Conservation (phyloP, 1,140 invertebrate species). For the Drosophila malerkotliana region DNA sequence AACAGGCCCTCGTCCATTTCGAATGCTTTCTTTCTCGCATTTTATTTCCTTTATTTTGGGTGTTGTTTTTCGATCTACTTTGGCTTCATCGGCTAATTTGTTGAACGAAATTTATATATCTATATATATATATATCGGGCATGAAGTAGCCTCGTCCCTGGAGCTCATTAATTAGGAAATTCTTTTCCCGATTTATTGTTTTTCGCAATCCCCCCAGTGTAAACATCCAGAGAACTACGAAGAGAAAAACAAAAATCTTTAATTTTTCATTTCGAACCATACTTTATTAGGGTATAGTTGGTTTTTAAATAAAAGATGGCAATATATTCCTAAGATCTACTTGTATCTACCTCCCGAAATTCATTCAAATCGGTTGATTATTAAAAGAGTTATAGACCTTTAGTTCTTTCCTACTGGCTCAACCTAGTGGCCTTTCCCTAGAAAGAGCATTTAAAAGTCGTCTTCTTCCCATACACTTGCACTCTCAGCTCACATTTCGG, state of each 20-base stretch:
- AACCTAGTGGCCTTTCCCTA: no score
- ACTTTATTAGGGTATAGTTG: not conserved
- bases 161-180: conserved; percentile 67
- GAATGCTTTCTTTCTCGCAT: not conserved
- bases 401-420: no score
- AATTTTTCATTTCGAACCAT: conserved; percentile 44
- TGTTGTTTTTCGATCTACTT: conserved; percentile 26
- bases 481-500: conserved; percentile 42
- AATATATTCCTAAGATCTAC: no score
- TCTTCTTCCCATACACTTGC: conserved; percentile 21
- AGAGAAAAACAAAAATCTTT: conserved; percentile 44
- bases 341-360: no score
- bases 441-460: conserved; percentile 3
- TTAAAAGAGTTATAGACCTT: no score
- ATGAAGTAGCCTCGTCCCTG: conserved; percentile 13
- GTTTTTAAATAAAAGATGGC: no score
- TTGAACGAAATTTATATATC: conserved; percentile 67
- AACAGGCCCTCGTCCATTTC: conserved; percentile 27
- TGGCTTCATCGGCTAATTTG: conserved; percentile 49
- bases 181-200: conserved; percentile 66
- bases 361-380: no score
- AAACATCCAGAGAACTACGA: conserved; percentile 18
- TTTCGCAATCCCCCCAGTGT: conserved; percentile 41
- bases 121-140: conserved; percentile 21
- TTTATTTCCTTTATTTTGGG: not conserved